A percentile compares a stretch with the other conserved stretches of the same genome.
These are phyloP conservation scores for Pogonomyrmex barbatus DNA, from an alignment of 1,140 invertebrate species.

Conservation along the genomic window DNA sequence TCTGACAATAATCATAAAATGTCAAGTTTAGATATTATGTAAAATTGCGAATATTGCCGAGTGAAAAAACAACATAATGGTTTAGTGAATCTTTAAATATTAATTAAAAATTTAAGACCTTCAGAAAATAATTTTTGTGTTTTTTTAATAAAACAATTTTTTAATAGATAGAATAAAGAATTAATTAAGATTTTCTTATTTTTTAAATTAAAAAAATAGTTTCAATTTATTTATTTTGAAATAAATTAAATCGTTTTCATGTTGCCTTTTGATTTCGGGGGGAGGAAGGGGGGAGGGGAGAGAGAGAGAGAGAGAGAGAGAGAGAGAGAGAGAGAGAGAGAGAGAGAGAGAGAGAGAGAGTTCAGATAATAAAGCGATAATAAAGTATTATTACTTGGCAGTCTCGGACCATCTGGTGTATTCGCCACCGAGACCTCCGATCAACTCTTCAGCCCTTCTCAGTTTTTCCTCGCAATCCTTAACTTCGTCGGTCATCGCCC, in stretches of 20 bases:
- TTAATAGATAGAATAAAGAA: too few species aligned
- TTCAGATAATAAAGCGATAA: neutral
- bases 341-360: neutral
- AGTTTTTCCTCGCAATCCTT: conserved; percentile 95
- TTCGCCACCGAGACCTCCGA: conserved; percentile 94
- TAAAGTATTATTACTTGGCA: conserved; percentile 86
- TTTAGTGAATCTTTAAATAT: neutral
- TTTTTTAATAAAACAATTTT: too few species aligned
- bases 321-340: neutral
- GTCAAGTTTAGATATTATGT: neutral
- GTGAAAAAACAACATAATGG: neutral
- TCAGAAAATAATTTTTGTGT: neutral
- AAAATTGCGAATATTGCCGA: neutral
- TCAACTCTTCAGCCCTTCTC: conserved; percentile 95
- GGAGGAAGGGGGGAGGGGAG: too few species aligned
- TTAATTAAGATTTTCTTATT: neutral
- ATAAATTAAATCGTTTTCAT: neutral
- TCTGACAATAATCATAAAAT: neutral
- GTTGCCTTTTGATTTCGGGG: too few species aligned
- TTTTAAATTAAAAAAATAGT: neutral
- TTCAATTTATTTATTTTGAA: neutral
- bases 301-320: too few species aligned
- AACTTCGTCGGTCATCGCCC: conserved; percentile 92
- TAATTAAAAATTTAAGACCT: conserved; percentile 13
- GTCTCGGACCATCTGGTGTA: conserved; percentile 93